Evolutionary conservation across 2,888 invertebrate genomes (phyloP).

Genomic region (Drosophila yooni): DNA sequence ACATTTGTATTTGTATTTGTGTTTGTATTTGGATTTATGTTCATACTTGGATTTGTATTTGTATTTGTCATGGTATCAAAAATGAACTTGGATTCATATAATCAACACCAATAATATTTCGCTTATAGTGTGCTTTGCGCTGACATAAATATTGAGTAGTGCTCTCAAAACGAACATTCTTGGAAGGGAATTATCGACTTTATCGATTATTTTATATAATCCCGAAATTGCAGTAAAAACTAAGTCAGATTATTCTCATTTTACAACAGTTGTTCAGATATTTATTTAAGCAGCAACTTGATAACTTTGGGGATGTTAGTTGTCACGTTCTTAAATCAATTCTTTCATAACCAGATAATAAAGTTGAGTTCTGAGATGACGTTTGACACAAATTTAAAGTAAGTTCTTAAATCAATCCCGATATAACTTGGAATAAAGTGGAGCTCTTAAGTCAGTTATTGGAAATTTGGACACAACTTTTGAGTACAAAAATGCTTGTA

Average conservation of each 20-base stretch:
- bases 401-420: not conserved
- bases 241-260: not conserved
- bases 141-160: not conserved
- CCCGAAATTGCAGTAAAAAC: not conserved
- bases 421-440: not conserved
- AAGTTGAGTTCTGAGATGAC: not conserved
- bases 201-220: not conserved
- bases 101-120: slow-evolving; percentile 48
- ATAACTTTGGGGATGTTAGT: not conserved
- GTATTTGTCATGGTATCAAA: slow-evolving; percentile 14
- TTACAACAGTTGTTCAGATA: not conserved
- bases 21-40: slow-evolving; percentile 17
- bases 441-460: not conserved
- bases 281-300: not conserved
- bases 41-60: slow-evolving; percentile 18
- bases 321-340: not conserved
- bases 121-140: slow-evolving; percentile 22
- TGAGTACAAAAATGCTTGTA: too few species aligned
- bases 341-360: not conserved
- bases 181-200: not conserved
- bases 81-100: slow-evolving; percentile 49
- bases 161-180: too few species aligned
- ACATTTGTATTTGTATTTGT: slow-evolving; percentile 32
- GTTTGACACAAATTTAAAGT: not conserved
- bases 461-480: not conserved